Evolutionary conservation across 2,888 invertebrate genomes (phyloP).

Genomic region (Boloria selene): DNA sequence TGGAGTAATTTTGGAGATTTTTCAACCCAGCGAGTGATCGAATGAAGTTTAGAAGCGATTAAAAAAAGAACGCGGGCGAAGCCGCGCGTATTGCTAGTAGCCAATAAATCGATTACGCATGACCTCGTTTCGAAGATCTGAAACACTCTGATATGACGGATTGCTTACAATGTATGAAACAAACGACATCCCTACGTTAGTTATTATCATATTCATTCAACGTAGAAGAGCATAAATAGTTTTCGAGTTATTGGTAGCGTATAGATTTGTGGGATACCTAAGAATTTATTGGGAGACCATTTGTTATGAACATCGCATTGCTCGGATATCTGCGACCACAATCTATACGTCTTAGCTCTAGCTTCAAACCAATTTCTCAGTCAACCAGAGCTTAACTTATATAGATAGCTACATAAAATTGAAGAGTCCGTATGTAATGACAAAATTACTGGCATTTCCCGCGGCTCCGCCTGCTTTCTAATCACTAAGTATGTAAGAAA

Average conservation of each 20-base stretch:
- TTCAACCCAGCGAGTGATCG: too few species aligned
- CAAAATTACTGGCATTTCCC: too few species aligned
- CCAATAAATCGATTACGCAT: conserved; percentile 3
- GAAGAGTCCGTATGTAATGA: too few species aligned
- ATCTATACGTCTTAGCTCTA: conserved; percentile 1
- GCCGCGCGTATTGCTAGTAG: too few species aligned
- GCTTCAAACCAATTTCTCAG: conserved; percentile 2
- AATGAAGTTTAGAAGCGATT: too few species aligned
- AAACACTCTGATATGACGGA: conserved; percentile 4
- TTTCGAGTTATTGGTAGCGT: conserved; percentile 9
- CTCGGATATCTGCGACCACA: conserved; percentile 1
- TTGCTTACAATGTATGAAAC: conserved; percentile 8
- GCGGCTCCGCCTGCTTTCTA: too few species aligned
- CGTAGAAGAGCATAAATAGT: conserved; percentile 10
- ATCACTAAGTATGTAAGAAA: too few species aligned
- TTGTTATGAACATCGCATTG: conserved; percentile 3
- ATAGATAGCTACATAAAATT: too few species aligned
- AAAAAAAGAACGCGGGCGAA: too few species aligned
- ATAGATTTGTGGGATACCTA: conserved; percentile 14
- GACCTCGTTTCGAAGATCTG: background rate
- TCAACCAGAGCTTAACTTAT: background rate
- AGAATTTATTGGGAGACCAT: conserved; percentile 17
- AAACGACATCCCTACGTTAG: conserved; percentile 10
- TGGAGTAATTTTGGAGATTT: too few species aligned
- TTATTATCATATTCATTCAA: conserved; percentile 19